Base-by-base conservation (phyloP, 2,113 vertebrate genomes). In the Cyprinodon tularosa region DNA sequence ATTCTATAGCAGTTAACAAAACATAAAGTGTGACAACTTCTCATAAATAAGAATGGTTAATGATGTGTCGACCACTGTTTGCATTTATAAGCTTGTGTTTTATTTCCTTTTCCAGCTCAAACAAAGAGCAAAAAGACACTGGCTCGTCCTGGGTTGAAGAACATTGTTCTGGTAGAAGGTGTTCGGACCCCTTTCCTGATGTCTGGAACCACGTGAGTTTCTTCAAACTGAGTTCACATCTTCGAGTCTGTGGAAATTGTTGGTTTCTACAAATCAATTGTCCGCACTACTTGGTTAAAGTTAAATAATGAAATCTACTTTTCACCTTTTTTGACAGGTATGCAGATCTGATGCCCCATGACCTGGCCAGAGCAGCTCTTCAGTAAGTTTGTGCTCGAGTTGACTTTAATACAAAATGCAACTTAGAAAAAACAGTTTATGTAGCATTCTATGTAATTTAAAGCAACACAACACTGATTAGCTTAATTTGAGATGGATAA, bases 281-380 rank as follows among this genome's bases (percentile, higher is more conserved):
- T 45, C 5, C 2, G 44, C 44, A 10, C 44, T 45, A 11, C 9
- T 11, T 10, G 44, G 8, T 45, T 20, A 9, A 53, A 53, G 3
- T 4, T n/a, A 70, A 11, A 68, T 20, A 4, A 9, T 42, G 36
- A 72, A 73, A 62, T 40, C 0, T 77, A 6, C n/a, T 20, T 7
- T 57, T 57, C 36, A 0, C 50, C 66, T 82, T 12, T 90, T 45
- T 81, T 91, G 72, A 37, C 89, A 99, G 98, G 29, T 99, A 98
- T 5, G 91, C 90, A 11, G 96, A 99, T 71, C 86, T 99, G 66
- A 99, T 99, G 98, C 96, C 98, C 0, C 98, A 99, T 59, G 98
- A 99, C 88, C 84, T 99, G 73, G 96, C 96, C 59, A 96, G 98
- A 94, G 95, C 95, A 76, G 95, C 98, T 1, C 91, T 99, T 78